These are phyloP conservation scores for Brachionus rubens DNA, from an alignment of 1,140 invertebrate species.

Conservation along the genomic window DNA sequence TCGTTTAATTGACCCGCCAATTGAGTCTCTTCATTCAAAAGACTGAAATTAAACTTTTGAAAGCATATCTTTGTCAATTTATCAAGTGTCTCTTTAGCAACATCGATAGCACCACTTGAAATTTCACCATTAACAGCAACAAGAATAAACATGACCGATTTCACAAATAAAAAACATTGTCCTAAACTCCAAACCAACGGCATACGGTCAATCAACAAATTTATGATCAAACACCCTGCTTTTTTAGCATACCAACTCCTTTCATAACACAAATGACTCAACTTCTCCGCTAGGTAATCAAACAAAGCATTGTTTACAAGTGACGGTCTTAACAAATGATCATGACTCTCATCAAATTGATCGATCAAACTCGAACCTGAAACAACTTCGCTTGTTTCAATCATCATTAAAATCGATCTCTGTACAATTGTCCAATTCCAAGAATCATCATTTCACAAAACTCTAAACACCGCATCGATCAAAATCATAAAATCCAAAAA, in stretches of 20 bases:
- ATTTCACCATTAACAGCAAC: conserved; percentile 52
- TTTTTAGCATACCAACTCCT: conserved; percentile 95
- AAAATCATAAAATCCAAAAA: conserved; percentile 86
- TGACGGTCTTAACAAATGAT: conserved; percentile 57
- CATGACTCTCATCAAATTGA: neutral
- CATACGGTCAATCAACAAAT: neutral
- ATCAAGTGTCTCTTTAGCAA: conserved; percentile 89
- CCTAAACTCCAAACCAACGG: neutral
- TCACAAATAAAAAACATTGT: conserved; percentile 12
- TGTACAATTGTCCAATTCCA: conserved; percentile 76
- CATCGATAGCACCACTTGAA: conserved; percentile 88
- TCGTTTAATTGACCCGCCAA: conserved; percentile 64
- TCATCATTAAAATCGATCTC: conserved; percentile 63
- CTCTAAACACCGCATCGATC: conserved; percentile 82
- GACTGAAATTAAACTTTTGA: conserved; percentile 57
- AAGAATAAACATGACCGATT: neutral
- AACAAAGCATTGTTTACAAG: conserved; percentile 80
- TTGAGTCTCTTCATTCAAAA: neutral
- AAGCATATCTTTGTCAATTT: conserved; percentile 69
- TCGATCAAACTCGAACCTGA: neutral
- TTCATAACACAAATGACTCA: conserved; percentile 92
- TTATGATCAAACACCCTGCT: conserved; percentile 67
- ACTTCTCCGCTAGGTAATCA: conserved; percentile 88
- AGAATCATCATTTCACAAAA: conserved; percentile 94
- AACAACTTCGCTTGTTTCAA: conserved; percentile 23